Percentiles rank a stretch among this genome's conserved stretches.
phyloP scores from a whole-genome alignment of 2,797 vertebrate genomes.

The Myoxocephalus aenaeus region DNA sequence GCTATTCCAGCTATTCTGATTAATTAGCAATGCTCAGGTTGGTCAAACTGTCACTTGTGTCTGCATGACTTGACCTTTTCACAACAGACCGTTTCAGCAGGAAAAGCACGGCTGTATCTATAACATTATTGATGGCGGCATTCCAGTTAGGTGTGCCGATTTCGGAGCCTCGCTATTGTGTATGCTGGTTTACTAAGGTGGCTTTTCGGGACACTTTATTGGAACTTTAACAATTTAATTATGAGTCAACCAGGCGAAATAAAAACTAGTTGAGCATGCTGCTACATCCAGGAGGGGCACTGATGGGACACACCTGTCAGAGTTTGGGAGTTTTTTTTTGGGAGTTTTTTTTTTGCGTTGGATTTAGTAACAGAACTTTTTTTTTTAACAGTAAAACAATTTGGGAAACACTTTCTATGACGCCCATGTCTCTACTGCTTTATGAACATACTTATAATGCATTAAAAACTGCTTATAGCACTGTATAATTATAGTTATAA shows the following conservation, averaged over 20 bases:
- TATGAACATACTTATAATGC: background rate
- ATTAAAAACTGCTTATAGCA: background rate
- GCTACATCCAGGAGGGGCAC: background rate
- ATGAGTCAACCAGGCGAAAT: background rate
- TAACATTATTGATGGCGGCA: background rate
- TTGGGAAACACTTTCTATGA: background rate
- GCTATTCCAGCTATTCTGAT: constrained; percentile 11
- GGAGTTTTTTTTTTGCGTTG: background rate
- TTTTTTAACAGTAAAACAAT: background rate
- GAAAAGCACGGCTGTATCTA: constrained; percentile 10
- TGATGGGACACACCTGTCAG: background rate
- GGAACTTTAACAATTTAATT: constrained; percentile 1
- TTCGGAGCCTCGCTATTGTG: background rate
- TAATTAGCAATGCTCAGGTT: constrained; percentile 5
- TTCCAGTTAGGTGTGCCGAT: background rate
- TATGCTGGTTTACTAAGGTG: background rate
- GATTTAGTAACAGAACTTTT: no score
- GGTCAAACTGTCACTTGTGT: background rate
- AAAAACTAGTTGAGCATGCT: background rate
- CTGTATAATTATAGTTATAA: background rate
- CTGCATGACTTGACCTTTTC: constrained; percentile 25
- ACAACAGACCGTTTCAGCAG: background rate
- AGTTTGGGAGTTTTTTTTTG: no score
- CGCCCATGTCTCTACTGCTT: background rate
- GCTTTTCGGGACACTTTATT: background rate